These are phyloP conservation scores for Thamnophis sirtalis DNA, from an alignment of 2,113 vertebrate genomes.

Conservation along the genomic window DNA sequence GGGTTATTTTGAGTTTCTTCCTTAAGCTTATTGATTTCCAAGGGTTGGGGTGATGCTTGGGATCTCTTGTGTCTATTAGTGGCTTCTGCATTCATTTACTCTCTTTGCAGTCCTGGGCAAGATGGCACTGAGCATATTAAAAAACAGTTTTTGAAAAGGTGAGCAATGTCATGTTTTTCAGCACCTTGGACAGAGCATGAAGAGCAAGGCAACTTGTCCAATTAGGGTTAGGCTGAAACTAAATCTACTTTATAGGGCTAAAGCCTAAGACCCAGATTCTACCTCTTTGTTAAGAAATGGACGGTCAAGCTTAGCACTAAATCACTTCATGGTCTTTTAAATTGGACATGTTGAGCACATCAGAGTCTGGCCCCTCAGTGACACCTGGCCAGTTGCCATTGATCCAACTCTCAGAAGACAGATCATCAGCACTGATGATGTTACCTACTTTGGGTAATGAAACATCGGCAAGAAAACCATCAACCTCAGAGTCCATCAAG, in stretches of 20 bases:
- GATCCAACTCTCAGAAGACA: neutral
- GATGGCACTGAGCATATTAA: neutral
- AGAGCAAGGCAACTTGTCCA: neutral
- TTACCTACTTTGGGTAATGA: neutral
- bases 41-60: neutral
- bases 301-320: neutral
- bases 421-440: neutral
- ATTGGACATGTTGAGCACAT: neutral
- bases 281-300: neutral
- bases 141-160: neutral
- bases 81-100: neutral
- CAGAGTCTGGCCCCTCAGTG: neutral
- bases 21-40: neutral
- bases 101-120: neutral
- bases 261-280: neutral
- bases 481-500: neutral
- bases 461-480: neutral
- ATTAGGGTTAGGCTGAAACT: too few relatives aligned
- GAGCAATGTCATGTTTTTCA: neutral
- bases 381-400: neutral
- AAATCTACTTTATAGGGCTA: neutral
- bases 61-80: neutral
- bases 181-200: neutral
- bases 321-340: neutral
- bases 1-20: neutral